These are phyloP conservation scores for Nyctibius bracteatus DNA, from an alignment of 2,113 vertebrate species.

Conservation along the genomic window DNA sequence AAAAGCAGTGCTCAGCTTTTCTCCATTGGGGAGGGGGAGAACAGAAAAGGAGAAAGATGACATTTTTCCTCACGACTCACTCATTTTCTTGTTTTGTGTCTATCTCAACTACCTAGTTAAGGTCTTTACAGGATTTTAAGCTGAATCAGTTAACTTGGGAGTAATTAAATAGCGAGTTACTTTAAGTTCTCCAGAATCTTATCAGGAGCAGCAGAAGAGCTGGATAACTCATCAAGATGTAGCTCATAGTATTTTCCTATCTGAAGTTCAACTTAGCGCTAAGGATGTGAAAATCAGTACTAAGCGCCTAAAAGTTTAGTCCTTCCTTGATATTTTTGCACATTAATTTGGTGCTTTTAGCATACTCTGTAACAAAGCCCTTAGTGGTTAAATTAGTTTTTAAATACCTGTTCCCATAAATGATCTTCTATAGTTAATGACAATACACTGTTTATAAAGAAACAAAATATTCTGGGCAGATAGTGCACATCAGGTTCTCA, in stretches of 20 bases:
- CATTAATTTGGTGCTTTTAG: not conserved
- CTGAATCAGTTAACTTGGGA: not conserved
- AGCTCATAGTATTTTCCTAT: not conserved
- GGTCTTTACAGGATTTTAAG: not conserved
- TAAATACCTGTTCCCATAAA: not conserved
- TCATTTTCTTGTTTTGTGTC: not conserved
- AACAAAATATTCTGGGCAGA: not conserved
- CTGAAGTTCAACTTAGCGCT: not conserved
- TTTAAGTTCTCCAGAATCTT: not conserved
- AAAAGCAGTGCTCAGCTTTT: not conserved
- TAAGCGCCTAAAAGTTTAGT: not conserved
- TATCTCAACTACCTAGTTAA: not conserved
- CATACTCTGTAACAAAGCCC: not conserved
- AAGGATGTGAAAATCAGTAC: not conserved
- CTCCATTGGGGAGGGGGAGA: not conserved
- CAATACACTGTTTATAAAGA: not conserved
- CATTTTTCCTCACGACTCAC: fast-evolving
- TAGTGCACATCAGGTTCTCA: not conserved
- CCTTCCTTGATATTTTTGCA: not conserved
- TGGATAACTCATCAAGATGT: not conserved
- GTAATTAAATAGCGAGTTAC: not conserved
- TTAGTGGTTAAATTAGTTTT: not conserved
- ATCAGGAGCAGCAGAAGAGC: not conserved
- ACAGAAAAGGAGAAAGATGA: not conserved
- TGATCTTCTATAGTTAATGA: not conserved